Evolutionary conservation across 2,888 invertebrate species (phyloP).

Genomic region (Uropetala carovei): DNA sequence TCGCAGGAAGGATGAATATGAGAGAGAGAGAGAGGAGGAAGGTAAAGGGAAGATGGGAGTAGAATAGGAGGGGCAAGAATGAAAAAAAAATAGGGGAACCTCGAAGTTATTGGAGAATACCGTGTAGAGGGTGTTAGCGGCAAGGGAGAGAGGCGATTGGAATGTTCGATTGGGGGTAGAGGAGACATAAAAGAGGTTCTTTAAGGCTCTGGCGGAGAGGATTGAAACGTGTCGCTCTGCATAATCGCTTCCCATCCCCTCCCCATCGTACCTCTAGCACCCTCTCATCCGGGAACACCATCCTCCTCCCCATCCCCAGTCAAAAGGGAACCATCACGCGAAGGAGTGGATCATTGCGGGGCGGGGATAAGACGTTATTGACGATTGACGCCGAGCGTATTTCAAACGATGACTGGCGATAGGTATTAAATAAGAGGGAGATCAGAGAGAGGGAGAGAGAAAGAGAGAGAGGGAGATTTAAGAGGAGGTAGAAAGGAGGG

Average conservation of each 20-base stretch:
- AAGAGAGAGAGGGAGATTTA: neutral
- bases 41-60: conserved; percentile 58
- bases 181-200: conserved; percentile 31
- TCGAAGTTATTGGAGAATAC: conserved; percentile 37
- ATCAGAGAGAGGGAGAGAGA: neutral
- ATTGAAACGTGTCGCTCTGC: conserved; percentile 17
- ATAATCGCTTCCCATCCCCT: neutral
- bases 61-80: neutral
- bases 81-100: neutral
- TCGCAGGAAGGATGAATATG: neutral
- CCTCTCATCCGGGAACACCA: neutral
- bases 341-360: conserved; percentile 44
- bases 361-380: conserved; percentile 29
- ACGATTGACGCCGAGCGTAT: conserved; percentile 47
- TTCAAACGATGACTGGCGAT: conserved; percentile 45
- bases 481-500: neutral
- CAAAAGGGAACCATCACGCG: neutral
- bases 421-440: conserved; percentile 11
- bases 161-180: neutral
- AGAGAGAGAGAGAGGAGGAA: neutral
- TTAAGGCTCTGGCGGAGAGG: conserved; percentile 4
- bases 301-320: neutral
- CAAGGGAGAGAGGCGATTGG: neutral
- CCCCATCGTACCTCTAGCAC: neutral
- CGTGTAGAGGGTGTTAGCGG: neutral